Conservation (phyloP, 1,140 invertebrate genomes). For the Bombus polaris region DNA sequence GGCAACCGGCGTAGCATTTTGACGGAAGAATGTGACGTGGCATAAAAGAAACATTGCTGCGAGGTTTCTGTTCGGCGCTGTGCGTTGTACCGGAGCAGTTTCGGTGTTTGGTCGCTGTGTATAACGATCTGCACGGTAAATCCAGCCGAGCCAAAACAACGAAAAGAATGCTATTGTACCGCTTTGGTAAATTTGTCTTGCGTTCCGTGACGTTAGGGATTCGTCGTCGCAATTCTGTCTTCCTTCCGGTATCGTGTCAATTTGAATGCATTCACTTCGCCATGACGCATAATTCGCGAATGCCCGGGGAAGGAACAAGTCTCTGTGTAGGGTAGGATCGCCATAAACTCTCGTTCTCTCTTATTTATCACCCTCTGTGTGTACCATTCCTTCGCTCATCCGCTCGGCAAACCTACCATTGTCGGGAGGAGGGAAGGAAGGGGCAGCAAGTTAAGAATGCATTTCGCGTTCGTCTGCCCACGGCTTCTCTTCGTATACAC, state of each 20-base stretch:
- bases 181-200: constrained; percentile 45
- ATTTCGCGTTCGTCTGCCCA: constrained; percentile 62
- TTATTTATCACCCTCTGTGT: constrained; percentile 64
- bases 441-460: constrained; percentile 63
- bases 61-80: no score
- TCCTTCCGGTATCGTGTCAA: constrained; percentile 61
- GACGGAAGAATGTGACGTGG: neutral
- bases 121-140: neutral
- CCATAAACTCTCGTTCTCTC: constrained; percentile 61
- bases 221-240: constrained; percentile 35
- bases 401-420: constrained; percentile 43
- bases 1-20: no score
- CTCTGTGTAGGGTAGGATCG: constrained; percentile 33
- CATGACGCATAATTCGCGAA: constrained; percentile 75
- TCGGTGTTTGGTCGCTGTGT: neutral
- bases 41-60: neutral
- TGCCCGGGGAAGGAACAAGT: constrained; percentile 64
- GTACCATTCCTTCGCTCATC: constrained; percentile 57
- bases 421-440: neutral
- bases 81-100: neutral
- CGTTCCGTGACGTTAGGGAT: constrained; percentile 28
- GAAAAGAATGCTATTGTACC: constrained; percentile 27
- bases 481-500: constrained; percentile 18
- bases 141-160: neutral
- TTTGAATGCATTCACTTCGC: constrained; percentile 64